These are phyloP conservation scores for Sebastes trivittatus DNA, from an alignment of 2,797 vertebrate species.

Conservation along the genomic window DNA sequence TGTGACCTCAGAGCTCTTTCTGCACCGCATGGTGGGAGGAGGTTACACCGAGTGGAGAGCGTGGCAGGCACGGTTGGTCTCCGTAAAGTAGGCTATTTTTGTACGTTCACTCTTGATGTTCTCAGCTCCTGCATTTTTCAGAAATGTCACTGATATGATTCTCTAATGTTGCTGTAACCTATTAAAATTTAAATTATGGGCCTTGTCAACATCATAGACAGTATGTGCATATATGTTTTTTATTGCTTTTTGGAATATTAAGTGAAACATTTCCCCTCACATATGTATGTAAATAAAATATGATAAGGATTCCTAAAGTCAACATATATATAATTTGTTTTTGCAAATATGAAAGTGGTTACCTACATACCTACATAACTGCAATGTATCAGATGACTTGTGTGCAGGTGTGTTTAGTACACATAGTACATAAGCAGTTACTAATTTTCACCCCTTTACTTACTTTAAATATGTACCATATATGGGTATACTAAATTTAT, in stretches of 20 bases:
- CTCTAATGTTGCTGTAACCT: slow-evolving; percentile 9
- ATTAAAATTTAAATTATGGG: not conserved
- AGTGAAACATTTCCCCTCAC: not conserved
- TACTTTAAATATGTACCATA: not conserved
- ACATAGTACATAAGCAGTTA: too few relatives aligned
- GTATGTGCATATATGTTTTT: not conserved
- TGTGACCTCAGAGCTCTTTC: slow-evolving; percentile 72
- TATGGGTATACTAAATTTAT: fast-evolving
- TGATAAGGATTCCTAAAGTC: not conserved
- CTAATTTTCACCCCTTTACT: not conserved
- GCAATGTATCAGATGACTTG: not conserved
- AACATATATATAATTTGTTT: not conserved
- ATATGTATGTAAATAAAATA: not conserved
- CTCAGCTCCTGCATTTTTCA: slow-evolving; percentile 30
- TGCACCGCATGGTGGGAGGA: slow-evolving; percentile 67
- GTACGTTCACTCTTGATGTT: slow-evolving; percentile 26
- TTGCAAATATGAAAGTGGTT: not conserved
- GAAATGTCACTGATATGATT: slow-evolving; percentile 10
- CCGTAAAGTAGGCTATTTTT: slow-evolving; percentile 59
- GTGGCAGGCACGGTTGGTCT: slow-evolving; percentile 38
- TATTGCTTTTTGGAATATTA: not conserved
- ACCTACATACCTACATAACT: not conserved
- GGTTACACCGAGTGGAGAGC: slow-evolving; percentile 47
- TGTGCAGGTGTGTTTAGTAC: not conserved
- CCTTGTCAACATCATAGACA: not conserved